These are phyloP conservation scores for Sebastiscus tertius DNA, from an alignment of 2,797 vertebrate species.

Conservation along the genomic window DNA sequence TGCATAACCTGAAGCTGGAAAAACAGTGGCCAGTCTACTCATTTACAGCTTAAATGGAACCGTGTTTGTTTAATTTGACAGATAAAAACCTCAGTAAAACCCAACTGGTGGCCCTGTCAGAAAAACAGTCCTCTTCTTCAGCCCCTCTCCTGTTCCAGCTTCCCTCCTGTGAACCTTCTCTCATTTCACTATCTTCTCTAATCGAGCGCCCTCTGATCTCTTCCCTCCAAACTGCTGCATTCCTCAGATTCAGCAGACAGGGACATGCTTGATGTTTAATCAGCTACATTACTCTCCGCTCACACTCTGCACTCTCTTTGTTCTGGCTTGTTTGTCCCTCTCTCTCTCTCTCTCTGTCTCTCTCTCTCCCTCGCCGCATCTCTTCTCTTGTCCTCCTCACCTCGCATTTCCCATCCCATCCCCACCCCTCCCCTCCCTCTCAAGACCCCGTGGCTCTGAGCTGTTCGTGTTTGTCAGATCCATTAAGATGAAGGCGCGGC, in stretches of 20 bases:
- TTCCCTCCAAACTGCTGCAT: conserved; percentile 8
- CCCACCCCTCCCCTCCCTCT: background rate
- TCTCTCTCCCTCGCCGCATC: background rate
- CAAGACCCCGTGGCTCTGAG: conserved; percentile 32
- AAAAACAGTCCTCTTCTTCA: background rate
- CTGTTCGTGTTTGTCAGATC: conserved; percentile 66
- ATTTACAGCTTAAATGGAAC: background rate
- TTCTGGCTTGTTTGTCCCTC: conserved; percentile 23
- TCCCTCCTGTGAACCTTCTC: background rate
- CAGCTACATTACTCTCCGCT: conserved; percentile 44
- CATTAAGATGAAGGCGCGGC: conserved; percentile 40
- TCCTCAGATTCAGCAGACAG: conserved; percentile 4
- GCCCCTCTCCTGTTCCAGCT: background rate
- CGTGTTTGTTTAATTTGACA: background rate
- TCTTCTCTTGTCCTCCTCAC: background rate
- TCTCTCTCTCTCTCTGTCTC: background rate
- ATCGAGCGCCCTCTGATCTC: background rate
- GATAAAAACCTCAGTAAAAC: background rate
- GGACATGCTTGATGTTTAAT: conserved; percentile 52
- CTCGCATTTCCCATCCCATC: background rate
- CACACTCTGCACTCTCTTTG: conserved; percentile 32
- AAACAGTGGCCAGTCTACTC: background rate
- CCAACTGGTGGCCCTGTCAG: background rate
- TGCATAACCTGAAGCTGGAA: background rate
- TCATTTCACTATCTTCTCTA: background rate